A percentile compares a stretch with the other conserved stretches of the same genome.
Evolutionary conservation across 64 coral and sea anemone genomes (phyloP).

Genomic region (Montipora capricornis): DNA sequence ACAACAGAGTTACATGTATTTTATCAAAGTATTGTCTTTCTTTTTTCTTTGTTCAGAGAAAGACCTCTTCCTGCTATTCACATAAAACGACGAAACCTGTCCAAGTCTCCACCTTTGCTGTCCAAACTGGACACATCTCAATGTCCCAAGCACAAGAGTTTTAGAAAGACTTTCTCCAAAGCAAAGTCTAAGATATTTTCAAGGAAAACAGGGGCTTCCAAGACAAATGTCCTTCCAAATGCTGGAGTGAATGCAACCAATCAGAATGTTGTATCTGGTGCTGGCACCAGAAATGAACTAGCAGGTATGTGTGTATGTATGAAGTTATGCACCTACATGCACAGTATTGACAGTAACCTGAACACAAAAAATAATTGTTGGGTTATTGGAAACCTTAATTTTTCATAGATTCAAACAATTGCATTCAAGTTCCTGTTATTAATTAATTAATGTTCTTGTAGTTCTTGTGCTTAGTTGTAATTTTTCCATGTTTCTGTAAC

Average conservation of each 20-base stretch:
- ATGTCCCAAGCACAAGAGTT: constrained; percentile 87
- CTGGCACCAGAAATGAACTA: constrained; percentile 76
- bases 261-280: constrained; percentile 60
- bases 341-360: no score
- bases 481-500: neutral
- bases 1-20: no score
- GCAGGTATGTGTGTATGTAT: constrained; percentile 9
- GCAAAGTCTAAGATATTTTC: constrained; percentile 96
- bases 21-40: neutral
- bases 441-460: no score
- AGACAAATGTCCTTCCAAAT: constrained; percentile 26
- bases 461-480: neutral
- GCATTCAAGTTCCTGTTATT: no score
- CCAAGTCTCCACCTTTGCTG: constrained; percentile 61
- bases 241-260: constrained; percentile 50
- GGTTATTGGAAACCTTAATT: no score
- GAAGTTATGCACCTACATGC: no score
- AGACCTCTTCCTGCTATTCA: constrained; percentile 82
- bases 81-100: constrained; percentile 53
- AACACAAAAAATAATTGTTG: no score
- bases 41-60: constrained; percentile 64
- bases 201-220: constrained; percentile 75
- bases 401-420: no score
- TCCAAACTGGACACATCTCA: constrained; percentile 76
- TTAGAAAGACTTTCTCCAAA: constrained; percentile 89